Evolutionary conservation across 2,797 vertebrate species (phyloP).

Genomic region (Nothura maculosa): DNA sequence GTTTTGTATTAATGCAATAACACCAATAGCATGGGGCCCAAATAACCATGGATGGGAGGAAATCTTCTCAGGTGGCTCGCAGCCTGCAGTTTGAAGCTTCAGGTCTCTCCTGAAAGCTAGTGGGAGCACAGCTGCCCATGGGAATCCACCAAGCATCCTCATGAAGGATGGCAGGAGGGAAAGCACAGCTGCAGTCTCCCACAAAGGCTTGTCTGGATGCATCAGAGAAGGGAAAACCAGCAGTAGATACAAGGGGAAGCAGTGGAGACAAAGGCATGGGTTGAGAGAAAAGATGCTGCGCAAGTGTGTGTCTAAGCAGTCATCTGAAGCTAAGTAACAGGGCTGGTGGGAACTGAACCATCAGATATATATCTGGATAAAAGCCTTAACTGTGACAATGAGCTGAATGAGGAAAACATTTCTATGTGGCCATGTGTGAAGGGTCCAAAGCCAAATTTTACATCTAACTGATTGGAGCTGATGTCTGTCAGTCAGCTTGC

Average conservation of each 20-base stretch:
- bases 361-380: not conserved
- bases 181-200: no score
- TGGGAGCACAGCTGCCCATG: accelerated
- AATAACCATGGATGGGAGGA: not conserved
- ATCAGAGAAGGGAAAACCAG: not conserved
- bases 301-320: not conserved
- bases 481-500: not conserved
- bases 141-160: not conserved
- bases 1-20: not conserved
- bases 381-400: not conserved
- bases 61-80: not conserved
- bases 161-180: not conserved
- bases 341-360: not conserved
- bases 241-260: not conserved
- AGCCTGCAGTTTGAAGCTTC: not conserved
- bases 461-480: not conserved
- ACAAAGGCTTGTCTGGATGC: not conserved
- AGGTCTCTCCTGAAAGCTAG: not conserved
- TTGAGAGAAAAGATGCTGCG: not conserved
- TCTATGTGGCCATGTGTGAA: not conserved
- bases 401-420: not conserved
- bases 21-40: accelerated
- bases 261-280: not conserved
- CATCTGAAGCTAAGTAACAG: not conserved
- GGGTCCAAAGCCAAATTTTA: not conserved